A percentile compares a stretch with the other conserved stretches of the same genome.
These are phyloP conservation scores for Lapara coniferarum DNA, from an alignment of 2,888 invertebrate species.

Conservation along the genomic window DNA sequence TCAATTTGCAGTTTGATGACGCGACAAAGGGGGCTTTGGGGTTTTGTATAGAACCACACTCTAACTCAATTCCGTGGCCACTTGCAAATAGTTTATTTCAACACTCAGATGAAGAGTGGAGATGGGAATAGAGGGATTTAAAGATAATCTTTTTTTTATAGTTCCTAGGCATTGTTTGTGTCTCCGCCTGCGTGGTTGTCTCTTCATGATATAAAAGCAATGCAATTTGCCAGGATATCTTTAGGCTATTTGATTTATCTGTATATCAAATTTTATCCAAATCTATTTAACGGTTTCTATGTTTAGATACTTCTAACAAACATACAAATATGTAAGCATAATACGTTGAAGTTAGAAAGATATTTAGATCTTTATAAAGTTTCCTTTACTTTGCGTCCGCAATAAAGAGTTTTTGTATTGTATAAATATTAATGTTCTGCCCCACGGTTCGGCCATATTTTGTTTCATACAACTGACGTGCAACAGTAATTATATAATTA, in stretches of 20 bases:
- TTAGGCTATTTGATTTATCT: too few relatives aligned
- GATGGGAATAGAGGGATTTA: neutral
- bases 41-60: constrained; percentile 43
- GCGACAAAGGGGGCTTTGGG: constrained; percentile 68
- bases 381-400: too few relatives aligned
- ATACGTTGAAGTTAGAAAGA: too few relatives aligned
- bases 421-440: neutral
- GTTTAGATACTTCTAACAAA: neutral
- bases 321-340: neutral
- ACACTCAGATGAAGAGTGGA: neutral
- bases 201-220: too few relatives aligned
- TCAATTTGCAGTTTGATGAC: constrained; percentile 77
- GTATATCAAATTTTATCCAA: too few relatives aligned
- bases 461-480: too few relatives aligned
- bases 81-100: constrained; percentile 39
- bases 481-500: too few relatives aligned
- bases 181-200: neutral
- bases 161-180: neutral
- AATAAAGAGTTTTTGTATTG: too few relatives aligned
- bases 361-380: too few relatives aligned
- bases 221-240: too few relatives aligned
- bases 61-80: constrained; percentile 61
- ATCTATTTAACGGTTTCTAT: too few relatives aligned
- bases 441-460: too few relatives aligned
- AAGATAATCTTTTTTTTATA: neutral